Evolutionary conservation across 2,113 vertebrate genomes (phyloP).

Genomic region (Emydura subglobosa): DNA sequence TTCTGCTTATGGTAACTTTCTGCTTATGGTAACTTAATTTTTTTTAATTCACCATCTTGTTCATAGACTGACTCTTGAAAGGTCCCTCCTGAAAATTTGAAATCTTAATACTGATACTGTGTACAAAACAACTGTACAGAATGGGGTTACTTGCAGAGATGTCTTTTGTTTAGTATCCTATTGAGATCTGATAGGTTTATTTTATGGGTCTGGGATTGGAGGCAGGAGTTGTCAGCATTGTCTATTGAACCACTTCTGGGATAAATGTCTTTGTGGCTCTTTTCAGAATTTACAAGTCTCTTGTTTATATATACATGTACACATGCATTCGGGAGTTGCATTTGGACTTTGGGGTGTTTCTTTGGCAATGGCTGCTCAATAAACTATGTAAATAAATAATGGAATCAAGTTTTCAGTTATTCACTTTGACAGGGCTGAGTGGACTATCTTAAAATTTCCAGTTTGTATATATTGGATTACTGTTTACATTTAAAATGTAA

Average conservation of each 20-base stretch:
- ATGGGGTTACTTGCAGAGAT: fast-evolving
- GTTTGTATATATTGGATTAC: not conserved
- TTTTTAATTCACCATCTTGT: not conserved
- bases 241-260: fast-evolving
- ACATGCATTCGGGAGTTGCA: fast-evolving
- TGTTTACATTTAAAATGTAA: constrained; percentile 1
- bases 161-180: not conserved
- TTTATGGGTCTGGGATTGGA: not conserved
- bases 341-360: not conserved
- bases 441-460: not conserved
- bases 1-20: too few species aligned
- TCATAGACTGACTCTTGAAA: not conserved
- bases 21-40: not conserved
- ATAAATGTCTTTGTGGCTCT: not conserved
- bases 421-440: not conserved
- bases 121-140: fast-evolving
- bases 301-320: fast-evolving
- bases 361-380: not conserved
- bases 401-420: not conserved
- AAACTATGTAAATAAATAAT: not conserved
- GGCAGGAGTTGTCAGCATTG: not conserved
- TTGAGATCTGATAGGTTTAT: fast-evolving
- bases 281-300: fast-evolving
- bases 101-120: fast-evolving
- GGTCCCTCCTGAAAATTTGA: not conserved